Conservation (phyloP, 2,113 vertebrate genomes). For the Podilymbus podiceps region DNA sequence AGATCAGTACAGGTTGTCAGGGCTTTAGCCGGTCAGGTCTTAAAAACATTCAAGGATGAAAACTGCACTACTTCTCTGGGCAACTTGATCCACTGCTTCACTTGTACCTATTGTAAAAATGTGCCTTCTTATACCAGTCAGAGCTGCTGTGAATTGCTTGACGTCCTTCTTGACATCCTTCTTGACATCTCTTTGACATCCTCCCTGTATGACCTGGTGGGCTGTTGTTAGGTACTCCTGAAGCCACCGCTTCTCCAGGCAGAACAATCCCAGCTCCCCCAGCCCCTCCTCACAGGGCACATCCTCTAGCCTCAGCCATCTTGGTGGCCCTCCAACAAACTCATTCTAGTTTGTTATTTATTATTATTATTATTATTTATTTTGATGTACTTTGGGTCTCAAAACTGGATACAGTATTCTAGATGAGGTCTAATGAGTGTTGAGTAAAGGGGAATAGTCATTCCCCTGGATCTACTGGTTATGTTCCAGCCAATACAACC, state of each 20-base stretch:
- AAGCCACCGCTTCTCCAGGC: not conserved
- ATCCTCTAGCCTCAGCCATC: not conserved
- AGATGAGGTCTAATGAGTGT: not conserved
- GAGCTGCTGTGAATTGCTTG: not conserved
- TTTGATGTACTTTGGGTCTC: not conserved
- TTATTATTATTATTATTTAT: too few relatives aligned
- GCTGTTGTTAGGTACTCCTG: not conserved
- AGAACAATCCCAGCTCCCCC: not conserved
- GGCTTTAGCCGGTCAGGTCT: not conserved
- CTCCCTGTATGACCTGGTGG: not conserved
- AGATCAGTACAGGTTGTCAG: not conserved
- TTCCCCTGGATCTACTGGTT: not conserved
- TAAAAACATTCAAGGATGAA: not conserved
- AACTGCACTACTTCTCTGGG: not conserved
- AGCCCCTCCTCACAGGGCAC: not conserved
- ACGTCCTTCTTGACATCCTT: not conserved
- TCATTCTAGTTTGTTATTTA: not conserved
- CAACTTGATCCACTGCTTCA: not conserved
- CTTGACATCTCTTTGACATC: rapidly evolving
- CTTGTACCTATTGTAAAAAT: not conserved
- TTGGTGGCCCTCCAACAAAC: not conserved
- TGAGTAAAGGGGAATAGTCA: not conserved
- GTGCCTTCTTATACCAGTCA: not conserved
- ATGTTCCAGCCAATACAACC: not conserved
- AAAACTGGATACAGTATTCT: not conserved